Evolutionary conservation across 2,797 vertebrate species (phyloP), one percentile per base, ranked within the genome.

Genomic region (Eremophila alpestris): DNA sequence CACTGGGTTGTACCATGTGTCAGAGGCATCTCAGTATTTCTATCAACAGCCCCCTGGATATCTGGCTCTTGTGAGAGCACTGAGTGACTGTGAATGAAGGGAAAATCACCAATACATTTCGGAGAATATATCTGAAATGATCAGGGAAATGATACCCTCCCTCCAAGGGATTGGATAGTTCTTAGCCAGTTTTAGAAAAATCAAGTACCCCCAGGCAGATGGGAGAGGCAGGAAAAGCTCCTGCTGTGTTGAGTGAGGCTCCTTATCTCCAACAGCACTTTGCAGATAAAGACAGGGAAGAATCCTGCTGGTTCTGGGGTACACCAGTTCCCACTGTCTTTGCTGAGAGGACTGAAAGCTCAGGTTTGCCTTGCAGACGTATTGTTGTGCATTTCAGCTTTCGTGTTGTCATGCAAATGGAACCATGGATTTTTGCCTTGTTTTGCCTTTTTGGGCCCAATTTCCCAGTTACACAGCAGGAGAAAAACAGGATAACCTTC

Each of bases 391-490:
- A 26, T 48, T 93, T 79, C n/a, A 70, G 12, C 32, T 70, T 87
- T 74, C n/a, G 27, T 76, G 21, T 30, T 84, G 26, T 48, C 60
- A 45, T 2, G 12, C 36, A 89, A 82, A 77, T 38, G 86, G 83
- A 93, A 4, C 16, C 30, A 21, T 3, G 23, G 41, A 32, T 12
- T 87, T 80, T 29, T 40, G 52, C 30, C 56, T 45, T 2, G 2
- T 65, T 85, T 90, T 81, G 56, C 34, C 41, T 54, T 87, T 92
- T 60, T 43, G 41, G 71, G 60, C 26, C 62, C 1, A 43, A 34
- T 12, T 3, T 17, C 36, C 26, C 67, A 48, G 0, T 11, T 6
- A 21, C 2, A 0, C 2, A 52, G 63, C 75, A 55, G 55, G 14
- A 51, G 48, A 27, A 54, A 60, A 71, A 29, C 6, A 21, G 51